A percentile compares a stretch with the other conserved stretches of the same genome.
phyloP scores from a whole-genome alignment of 2,888 invertebrate species.

The Rapana venosa region DNA sequence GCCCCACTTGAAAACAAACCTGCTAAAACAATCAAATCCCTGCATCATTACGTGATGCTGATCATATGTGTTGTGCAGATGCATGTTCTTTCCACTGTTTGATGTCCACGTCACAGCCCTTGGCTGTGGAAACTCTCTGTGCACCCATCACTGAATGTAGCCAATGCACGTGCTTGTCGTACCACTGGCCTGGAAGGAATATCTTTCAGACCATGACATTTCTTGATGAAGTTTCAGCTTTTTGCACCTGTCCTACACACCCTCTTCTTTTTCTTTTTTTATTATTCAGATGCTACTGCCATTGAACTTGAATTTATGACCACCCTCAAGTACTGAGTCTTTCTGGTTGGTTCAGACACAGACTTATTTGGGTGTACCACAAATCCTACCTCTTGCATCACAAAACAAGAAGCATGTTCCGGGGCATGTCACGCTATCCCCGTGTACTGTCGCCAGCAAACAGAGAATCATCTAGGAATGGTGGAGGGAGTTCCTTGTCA shows the following conservation, averaged over 20 bases:
- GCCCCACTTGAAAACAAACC: no score
- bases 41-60: no score
- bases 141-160: no score
- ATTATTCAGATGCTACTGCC: background rate
- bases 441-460: background rate
- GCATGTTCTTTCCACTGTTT: no score
- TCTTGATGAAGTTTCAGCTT: background rate
- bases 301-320: background rate
- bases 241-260: background rate
- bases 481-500: background rate
- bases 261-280: background rate
- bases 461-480: background rate
- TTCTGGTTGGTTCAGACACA: background rate
- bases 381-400: no score
- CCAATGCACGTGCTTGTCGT: no score
- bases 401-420: background rate
- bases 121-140: no score
- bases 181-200: no score
- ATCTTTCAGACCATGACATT: background rate
- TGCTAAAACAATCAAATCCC: no score
- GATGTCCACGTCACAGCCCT: no score
- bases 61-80: no score
- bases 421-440: background rate
- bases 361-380: background rate
- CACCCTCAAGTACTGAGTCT: no score